These are phyloP conservation scores for Carabus problematicus DNA, from an alignment of 2,888 invertebrate species.

Conservation along the genomic window DNA sequence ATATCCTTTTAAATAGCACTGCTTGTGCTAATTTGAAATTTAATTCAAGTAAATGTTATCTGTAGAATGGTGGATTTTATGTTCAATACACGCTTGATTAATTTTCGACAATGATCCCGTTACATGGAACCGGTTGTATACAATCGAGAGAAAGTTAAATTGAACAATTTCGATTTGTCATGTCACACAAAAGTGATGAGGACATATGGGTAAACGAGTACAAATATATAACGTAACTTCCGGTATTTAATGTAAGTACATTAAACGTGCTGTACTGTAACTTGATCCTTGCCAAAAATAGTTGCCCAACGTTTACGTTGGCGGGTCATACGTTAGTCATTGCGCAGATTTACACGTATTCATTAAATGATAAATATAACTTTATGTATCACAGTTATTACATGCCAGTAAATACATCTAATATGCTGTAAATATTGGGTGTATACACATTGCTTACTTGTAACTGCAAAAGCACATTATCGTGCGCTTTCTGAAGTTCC, in stretches of 20 bases:
- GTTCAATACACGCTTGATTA: no score
- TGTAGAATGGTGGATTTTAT: no score
- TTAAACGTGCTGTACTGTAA: conserved; percentile 25
- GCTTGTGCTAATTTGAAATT: no score
- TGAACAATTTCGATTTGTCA: no score
- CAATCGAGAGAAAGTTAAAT: no score
- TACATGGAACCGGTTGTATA: no score
- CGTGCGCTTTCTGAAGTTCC: conserved; percentile 78
- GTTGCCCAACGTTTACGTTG: background rate
- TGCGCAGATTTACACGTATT: conserved; percentile 19
- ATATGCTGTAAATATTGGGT: background rate
- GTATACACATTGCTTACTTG: conserved; percentile 67
- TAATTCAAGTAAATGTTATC: no score
- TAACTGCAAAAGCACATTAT: conserved; percentile 82
- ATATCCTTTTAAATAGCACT: no score
- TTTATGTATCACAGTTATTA: conserved; percentile 17
- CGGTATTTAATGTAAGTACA: conserved; percentile 26
- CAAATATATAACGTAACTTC: conserved; percentile 23
- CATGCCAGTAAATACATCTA: background rate
- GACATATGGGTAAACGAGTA: conserved; percentile 19
- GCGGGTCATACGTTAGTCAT: conserved; percentile 8
- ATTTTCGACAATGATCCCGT: no score
- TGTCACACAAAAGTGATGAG: conserved; percentile 1
- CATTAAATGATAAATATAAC: conserved; percentile 35
- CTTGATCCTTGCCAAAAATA: conserved; percentile 32